Conservation (phyloP, 2,113 vertebrate genomes). For the Rhinopomastus cyanomelas region DNA sequence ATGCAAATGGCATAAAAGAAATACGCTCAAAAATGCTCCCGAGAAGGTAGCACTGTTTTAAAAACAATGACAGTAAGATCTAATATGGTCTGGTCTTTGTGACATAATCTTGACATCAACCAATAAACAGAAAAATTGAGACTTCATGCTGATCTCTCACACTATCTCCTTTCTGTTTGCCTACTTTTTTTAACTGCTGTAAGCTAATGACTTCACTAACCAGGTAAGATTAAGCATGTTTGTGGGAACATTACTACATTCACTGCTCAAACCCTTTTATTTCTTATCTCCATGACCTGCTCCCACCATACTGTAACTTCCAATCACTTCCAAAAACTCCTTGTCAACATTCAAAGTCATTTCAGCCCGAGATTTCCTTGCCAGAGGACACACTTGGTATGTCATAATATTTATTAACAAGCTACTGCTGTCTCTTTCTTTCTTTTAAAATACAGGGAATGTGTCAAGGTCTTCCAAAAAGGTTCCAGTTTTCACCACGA, state of each 20-base stretch:
- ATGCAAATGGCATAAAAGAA: background rate
- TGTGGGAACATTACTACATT: background rate
- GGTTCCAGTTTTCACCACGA: background rate
- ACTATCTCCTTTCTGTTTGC: background rate
- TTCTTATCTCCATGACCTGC: background rate
- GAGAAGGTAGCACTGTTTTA: background rate
- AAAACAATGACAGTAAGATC: background rate
- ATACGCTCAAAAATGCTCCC: background rate
- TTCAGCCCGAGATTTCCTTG: background rate
- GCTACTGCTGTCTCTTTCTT: background rate
- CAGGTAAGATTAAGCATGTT: too few species aligned
- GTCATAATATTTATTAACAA: background rate
- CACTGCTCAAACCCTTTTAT: background rate
- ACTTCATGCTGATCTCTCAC: background rate
- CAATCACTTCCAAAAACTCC: background rate
- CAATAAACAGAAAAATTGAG: background rate
- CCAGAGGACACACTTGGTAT: background rate
- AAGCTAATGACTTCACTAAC: too few species aligned
- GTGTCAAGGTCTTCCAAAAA: background rate
- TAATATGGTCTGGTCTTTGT: background rate
- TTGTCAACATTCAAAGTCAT: background rate
- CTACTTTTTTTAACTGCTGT: background rate
- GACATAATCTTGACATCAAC: background rate
- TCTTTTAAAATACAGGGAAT: background rate
- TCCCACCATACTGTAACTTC: background rate